phyloP scores from a whole-genome alignment of 2,113 vertebrate genomes.

The Semicossyphus pulcher region DNA sequence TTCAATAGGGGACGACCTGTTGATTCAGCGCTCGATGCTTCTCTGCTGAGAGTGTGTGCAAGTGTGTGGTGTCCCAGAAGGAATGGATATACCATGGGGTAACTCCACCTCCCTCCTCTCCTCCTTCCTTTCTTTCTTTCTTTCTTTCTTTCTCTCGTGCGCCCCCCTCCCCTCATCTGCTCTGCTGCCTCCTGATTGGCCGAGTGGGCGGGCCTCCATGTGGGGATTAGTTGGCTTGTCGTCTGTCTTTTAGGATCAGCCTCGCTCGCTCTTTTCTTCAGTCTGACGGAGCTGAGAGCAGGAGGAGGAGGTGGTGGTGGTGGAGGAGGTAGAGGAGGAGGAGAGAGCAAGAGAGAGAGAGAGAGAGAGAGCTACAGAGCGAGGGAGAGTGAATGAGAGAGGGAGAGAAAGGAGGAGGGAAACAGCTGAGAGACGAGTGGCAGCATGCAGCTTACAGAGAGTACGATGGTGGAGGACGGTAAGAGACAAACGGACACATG shows the following conservation, averaged over 20 bases:
- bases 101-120: conserved; percentile 34
- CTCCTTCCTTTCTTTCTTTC: conserved; percentile 21
- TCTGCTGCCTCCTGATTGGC: conserved; percentile 72
- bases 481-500: conserved; percentile 8
- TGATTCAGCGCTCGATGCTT: conserved; percentile 19
- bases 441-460: conserved; percentile 64
- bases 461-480: conserved; percentile 59
- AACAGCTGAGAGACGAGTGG: conserved; percentile 61
- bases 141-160: conserved; percentile 36
- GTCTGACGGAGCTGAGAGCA: conserved; percentile 50
- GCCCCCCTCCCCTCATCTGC: conserved; percentile 45
- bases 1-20: conserved; percentile 42
- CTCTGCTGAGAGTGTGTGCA: background rate
- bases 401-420: conserved; percentile 41
- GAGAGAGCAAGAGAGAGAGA: conserved; percentile 14
- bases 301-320: conserved; percentile 44
- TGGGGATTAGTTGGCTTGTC: conserved; percentile 69
- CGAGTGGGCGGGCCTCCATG: conserved; percentile 72
- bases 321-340: conserved; percentile 37
- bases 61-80: conserved; percentile 34
- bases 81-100: conserved; percentile 6
- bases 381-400: conserved; percentile 47
- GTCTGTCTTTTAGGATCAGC: conserved; percentile 73
- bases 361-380: conserved; percentile 50
- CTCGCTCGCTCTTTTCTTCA: conserved; percentile 55